Conservation (phyloP, 2,113 vertebrate species). For the Aythya baeri region DNA sequence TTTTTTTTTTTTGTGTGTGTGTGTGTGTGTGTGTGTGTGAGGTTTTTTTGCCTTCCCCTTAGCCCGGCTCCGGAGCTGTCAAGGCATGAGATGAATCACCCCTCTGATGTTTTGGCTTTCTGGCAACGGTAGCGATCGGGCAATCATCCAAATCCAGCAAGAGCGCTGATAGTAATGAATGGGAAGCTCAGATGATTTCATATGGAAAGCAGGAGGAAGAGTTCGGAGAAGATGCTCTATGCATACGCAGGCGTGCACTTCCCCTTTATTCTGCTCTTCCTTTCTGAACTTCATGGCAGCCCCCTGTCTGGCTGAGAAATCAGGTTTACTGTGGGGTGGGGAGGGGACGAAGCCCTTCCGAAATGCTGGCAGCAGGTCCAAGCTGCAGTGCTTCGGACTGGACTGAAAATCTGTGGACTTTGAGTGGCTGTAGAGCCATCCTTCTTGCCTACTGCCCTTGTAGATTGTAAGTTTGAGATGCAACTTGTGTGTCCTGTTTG, state of each 20-base stretch:
- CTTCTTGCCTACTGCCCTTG: neutral
- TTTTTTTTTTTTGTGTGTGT: neutral
- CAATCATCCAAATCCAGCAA: neutral
- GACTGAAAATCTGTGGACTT: neutral
- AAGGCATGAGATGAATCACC: constrained; percentile 29
- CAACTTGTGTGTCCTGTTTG: accelerated
- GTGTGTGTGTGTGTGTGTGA: neutral
- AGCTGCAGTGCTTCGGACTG: neutral
- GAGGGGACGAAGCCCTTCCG: neutral
- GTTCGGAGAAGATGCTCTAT: neutral
- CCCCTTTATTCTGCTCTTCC: neutral
- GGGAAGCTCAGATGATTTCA: neutral
- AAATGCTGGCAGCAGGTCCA: accelerated
- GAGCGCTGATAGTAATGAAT: neutral
- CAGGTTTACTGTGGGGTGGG: neutral
- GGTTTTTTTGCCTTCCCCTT: neutral
- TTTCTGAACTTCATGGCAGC: accelerated
- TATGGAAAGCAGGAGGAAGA: neutral
- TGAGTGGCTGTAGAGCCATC: neutral
- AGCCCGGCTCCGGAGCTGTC: constrained; percentile 17
- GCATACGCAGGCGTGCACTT: neutral
- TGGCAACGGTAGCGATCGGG: neutral
- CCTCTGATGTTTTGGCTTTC: constrained; percentile 10
- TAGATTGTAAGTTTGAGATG: neutral
- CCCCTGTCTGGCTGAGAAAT: accelerated